Evolutionary conservation across 2,797 vertebrate genomes (phyloP), one percentile per base, ranked within the genome.

Genomic region (Pangasius sanitwongsei): DNA sequence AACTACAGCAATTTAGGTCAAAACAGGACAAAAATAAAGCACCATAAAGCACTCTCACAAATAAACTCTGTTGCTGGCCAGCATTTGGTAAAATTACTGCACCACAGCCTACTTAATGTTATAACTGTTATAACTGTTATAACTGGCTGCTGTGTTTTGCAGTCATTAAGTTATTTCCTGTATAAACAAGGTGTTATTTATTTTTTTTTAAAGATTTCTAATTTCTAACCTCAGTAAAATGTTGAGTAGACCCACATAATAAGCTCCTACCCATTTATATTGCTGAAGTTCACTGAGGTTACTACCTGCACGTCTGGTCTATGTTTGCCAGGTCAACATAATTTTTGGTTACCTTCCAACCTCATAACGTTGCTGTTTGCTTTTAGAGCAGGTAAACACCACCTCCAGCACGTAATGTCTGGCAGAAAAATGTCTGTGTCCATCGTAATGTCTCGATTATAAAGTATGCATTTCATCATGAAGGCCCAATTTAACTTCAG

Each of bases 311-410:
- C 25, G n/a, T 34, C 83, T 84, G 83, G 53, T 78, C 15, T 31
- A 20, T 78, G 75, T 87, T 80, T 80, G 75, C 41, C 31, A 80
- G 41, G 57, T 85, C 48, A 85, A 85, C 48, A 85, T 8, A 25
- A 55, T 53, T 69, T 85, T 70, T 85, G 83, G 74, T 61, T 75
- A 75, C 4, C 16, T 70, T 83, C 37, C 75, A 83, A 41, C 7
- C 61, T 82, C 74, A 87, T 48, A 69, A 87, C 50, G 13, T 61
- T 37, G 44, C 72, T 67, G 86, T 90, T 92, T 91, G 83, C 85
- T 87, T 91, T 88, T 70, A 85, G 78, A 91, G 77, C 69, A 55
- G 85, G 57, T 87, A 87, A 89, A 77, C 89, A 83, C 70, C 87
- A 86, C 63, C 87, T 87, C 37, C 48, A 69, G 72, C 44, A 89